A percentile compares a stretch with the other conserved stretches of the same genome.
Evolutionary conservation across 2,113 vertebrate genomes (phyloP).

Genomic region (Syrrhaptes paradoxus): DNA sequence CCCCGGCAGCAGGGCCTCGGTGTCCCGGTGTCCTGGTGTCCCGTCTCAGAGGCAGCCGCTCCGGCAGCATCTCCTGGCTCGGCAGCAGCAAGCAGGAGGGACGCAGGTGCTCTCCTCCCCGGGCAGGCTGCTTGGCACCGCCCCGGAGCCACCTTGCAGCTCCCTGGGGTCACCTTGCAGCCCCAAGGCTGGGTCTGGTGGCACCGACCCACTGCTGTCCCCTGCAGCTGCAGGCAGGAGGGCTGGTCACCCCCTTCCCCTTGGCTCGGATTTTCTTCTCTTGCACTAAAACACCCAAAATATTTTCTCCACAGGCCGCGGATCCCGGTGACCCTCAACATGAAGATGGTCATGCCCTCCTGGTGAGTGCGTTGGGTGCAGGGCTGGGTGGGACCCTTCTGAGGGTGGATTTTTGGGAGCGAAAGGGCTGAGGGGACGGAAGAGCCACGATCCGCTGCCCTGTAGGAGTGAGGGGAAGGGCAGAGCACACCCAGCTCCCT

Average conservation of each 20-base stretch:
- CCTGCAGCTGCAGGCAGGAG: neutral
- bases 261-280: neutral
- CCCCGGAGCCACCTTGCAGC: neutral
- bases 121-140: neutral
- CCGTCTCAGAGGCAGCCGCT: neutral
- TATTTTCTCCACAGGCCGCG: conserved; percentile 79
- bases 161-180: neutral
- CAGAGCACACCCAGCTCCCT: neutral
- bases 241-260: fast-evolving
- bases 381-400: neutral
- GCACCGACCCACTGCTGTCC: neutral
- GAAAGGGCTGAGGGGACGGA: neutral
- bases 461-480: neutral
- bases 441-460: neutral
- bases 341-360: conserved; percentile 92
- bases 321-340: conserved; percentile 95
- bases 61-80: neutral
- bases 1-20: neutral
- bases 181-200: neutral
- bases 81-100: neutral
- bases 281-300: neutral
- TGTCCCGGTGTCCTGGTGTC: fast-evolving
- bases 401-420: neutral
- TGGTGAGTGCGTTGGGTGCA: conserved; percentile 82
- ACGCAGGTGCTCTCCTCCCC: neutral